phyloP scores from a whole-genome alignment of 2,888 invertebrate species.

The Fissipunctia ypsillon region DNA sequence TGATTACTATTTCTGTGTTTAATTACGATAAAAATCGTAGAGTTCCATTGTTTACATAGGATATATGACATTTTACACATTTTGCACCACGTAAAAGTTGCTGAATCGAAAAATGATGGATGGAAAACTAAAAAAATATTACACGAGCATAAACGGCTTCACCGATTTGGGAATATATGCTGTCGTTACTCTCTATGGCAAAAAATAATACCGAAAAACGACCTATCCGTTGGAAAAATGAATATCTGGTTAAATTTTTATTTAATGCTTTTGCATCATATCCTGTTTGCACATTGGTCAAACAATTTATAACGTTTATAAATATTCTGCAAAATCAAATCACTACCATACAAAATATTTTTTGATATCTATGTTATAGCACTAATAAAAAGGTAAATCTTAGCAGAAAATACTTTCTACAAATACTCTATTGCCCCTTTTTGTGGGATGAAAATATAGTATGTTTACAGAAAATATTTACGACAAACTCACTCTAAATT shows the following conservation, averaged over 20 bases:
- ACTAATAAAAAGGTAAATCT: constrained; percentile 5
- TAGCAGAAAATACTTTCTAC: constrained; percentile 33
- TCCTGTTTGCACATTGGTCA: neutral
- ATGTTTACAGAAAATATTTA: constrained; percentile 55
- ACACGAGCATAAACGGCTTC: constrained; percentile 38
- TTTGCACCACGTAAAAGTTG: neutral
- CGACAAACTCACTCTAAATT: constrained; percentile 41
- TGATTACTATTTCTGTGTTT: neutral
- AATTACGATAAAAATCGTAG: neutral
- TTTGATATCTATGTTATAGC: neutral
- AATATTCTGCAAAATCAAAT: neutral
- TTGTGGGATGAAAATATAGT: constrained; percentile 55
- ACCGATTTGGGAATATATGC: constrained; percentile 42
- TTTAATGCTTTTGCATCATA: constrained; percentile 7
- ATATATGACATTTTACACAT: neutral
- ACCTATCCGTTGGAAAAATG: constrained; percentile 2
- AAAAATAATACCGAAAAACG: constrained; percentile 38
- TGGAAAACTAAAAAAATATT: constrained; percentile 28
- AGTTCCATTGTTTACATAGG: neutral
- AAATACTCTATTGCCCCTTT: constrained; percentile 28
- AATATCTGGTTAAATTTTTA: constrained; percentile 12
- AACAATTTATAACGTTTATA: constrained; percentile 8
- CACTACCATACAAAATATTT: neutral
- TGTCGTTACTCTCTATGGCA: constrained; percentile 33
- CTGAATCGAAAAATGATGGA: constrained; percentile 27